Base-by-base conservation (phyloP, 2,113 vertebrate genomes). In the Silurus glanis region DNA sequence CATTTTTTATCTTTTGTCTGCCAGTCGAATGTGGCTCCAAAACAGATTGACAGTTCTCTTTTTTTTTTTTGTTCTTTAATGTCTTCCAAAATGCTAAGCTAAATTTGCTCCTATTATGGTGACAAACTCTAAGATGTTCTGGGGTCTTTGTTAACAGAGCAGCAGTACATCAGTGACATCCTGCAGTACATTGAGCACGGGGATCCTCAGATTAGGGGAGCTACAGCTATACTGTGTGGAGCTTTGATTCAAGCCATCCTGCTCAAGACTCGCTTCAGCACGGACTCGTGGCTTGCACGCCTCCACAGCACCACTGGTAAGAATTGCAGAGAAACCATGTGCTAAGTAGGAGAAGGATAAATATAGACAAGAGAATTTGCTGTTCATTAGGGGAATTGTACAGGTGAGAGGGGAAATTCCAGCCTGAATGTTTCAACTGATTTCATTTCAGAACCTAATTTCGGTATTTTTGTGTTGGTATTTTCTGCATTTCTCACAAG, bases 141-240 rank as follows among this genome's bases (percentile, higher is more conserved):
- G 21, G 56, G 56, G 5, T 80, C 37, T 86, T 84, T 88, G 25
- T 89, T 89, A 93, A 84, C 94, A 99, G 98, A 97, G 91, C 97
- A 97, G 87, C 97, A 98, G n/a, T 98, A 96, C 62, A 94, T 99
- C 23, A 98, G 96, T 0, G 98, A 99, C 55, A 76, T 99, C 85
- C 89, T 99, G 92, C 94, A 92, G 89, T 97, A 97, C 79, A 94
- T 97, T 1, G 92, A 95, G 37, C 98, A 99, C 0, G 97, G 97
- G 47, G 98, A 99, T 91, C 98, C 97, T 1, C 98, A 99, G 93
- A 96, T 99, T 83, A 93, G 98, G 92, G 98, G 98, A 66, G 96
- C 97, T 89, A 98, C 96, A 5, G 97, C 97, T 83, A 96, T 99
- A 89, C 95, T 99, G 67, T 98, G 97, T 87, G 98, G 95, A 85